Conservation (phyloP, 2,888 invertebrate genomes). For the Scotopteryx bipunctaria region DNA sequence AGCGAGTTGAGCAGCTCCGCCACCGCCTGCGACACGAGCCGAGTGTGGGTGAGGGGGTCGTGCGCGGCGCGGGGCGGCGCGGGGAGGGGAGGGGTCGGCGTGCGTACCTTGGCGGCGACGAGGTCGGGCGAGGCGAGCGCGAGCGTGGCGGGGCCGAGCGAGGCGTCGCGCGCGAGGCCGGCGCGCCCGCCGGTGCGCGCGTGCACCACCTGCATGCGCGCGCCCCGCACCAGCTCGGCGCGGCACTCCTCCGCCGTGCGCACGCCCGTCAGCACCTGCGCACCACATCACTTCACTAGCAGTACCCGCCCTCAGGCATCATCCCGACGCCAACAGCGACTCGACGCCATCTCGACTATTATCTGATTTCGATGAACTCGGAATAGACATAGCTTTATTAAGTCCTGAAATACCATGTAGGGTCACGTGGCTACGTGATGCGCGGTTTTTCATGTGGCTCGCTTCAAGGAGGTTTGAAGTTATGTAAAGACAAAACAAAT, state of each 20-base stretch:
- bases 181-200: neutral
- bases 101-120: neutral
- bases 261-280: conserved; percentile 1
- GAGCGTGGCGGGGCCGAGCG: neutral
- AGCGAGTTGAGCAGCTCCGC: neutral
- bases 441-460: no score
- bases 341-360: no score
- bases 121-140: neutral
- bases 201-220: neutral
- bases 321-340: no score
- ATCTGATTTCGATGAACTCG: no score
- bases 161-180: neutral
- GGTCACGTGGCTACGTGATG: no score
- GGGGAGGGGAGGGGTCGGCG: neutral
- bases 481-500: no score
- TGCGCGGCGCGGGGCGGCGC: neutral
- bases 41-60: neutral
- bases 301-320: no score
- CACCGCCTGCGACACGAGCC: neutral
- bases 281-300: no score
- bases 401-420: no score
- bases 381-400: no score
- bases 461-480: no score
- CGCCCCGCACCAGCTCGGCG: neutral
- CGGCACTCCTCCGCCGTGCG: conserved; percentile 4